Base-by-base conservation (phyloP, 2,113 vertebrate genomes). In the Otis tarda region DNA sequence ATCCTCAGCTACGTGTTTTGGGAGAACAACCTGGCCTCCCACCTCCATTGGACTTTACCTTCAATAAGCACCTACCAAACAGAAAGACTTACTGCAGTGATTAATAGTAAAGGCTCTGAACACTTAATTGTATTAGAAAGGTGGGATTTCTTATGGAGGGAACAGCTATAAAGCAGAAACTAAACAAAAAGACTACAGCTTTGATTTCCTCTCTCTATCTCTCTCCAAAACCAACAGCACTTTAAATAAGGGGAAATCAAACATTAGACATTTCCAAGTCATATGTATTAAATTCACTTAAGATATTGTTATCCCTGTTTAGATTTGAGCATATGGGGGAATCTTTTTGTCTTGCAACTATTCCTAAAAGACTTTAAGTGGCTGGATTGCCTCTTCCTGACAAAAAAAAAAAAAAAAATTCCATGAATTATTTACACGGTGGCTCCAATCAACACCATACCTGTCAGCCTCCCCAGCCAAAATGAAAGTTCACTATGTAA, bases 371-470 rank as follows among this genome's bases (percentile, higher is more conserved):
- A 96, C 94, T 92, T 96, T 97, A 97, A 97, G 95, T 97, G 89
- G 45, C 83, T 98, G 97, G 97, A 94, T 97, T 97, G 95, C 87
- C 95, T 97, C 97, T 95, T 94, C 90, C 77, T 96, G 82, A 90
- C 79, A 95, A 97, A 97, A 70, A 86, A 67, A 57, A 65, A 64
- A n/a, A 49, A 41, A 65, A 86, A 41, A 47, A 90, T 69, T 5
- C 95, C 87, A 98, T 98, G 94, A 98, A 98, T 98, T 98, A 98
- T 98, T 98, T 98, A 98, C 97, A 95, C 1, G 95, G 92, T 3
- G 27, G 68, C 92, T 95, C 98, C 98, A 97, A 98, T 98, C 98
- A 98, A 87, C 19, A 27, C 82, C 92, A 47, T 96, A 97, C 97
- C 97, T 98, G 98, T 97, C 98, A 98, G 97, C 95, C 84, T 97